phyloP scores from a whole-genome alignment of 2,113 vertebrate genomes.

The Erinaceus europaeus region DNA sequence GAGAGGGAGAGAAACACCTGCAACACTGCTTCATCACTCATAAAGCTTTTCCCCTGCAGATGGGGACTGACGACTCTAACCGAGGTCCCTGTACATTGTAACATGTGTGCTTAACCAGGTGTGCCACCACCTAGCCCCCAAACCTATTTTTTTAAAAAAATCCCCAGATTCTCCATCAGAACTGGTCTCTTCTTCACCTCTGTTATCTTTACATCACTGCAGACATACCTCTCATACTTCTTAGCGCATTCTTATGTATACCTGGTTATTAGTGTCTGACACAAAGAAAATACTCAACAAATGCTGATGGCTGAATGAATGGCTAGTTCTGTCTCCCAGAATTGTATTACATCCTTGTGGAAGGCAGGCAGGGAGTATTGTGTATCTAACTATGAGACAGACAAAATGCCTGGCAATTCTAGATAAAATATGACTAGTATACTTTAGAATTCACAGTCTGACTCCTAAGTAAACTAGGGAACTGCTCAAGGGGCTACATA shows the following conservation, averaged over 20 bases:
- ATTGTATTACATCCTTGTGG: neutral
- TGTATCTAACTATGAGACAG: constrained; percentile 13
- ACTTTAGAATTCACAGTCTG: neutral
- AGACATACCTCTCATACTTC: neutral
- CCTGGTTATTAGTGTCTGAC: too few relatives aligned
- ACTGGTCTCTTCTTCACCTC: neutral
- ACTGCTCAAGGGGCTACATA: neutral
- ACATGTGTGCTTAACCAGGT: too few relatives aligned
- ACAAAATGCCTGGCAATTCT: neutral
- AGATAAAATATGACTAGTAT: constrained; percentile 5
- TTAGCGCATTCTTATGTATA: neutral
- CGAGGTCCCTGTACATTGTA: too few relatives aligned
- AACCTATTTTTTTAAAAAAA: too few relatives aligned
- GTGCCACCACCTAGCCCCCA: too few relatives aligned
- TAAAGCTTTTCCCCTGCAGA: too few relatives aligned
- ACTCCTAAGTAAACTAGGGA: neutral
- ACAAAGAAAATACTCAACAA: constrained; percentile 3
- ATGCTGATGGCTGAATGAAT: neutral
- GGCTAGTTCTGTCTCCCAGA: constrained; percentile 1
- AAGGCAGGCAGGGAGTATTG: too few relatives aligned
- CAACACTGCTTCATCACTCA: too few relatives aligned
- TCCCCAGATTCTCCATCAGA: neutral
- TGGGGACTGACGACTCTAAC: too few relatives aligned
- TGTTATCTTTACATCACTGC: neutral
- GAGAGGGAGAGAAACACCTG: too few relatives aligned